These are phyloP conservation scores for Chiloscyllium punctatum DNA, from an alignment of 2,797 vertebrate genomes.

Conservation along the genomic window DNA sequence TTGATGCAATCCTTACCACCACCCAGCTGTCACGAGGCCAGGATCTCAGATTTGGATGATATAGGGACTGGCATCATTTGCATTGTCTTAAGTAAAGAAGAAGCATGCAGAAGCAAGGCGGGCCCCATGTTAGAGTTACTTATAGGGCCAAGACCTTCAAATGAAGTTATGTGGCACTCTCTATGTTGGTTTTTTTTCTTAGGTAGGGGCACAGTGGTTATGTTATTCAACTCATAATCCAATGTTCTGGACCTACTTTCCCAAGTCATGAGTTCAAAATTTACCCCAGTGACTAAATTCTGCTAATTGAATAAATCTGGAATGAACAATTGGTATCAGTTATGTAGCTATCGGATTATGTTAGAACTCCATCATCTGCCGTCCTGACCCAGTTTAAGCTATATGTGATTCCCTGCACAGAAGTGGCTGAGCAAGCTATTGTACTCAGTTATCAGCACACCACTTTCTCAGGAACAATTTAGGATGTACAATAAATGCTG, in stretches of 20 bases:
- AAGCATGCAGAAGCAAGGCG: background rate
- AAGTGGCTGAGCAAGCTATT: background rate
- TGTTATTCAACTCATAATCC: background rate
- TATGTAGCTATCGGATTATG: background rate
- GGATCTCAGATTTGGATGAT: background rate
- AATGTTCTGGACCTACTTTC: background rate
- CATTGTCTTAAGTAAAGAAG: background rate
- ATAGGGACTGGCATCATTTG: background rate
- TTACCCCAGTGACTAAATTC: background rate
- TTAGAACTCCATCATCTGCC: background rate
- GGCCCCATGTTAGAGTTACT: background rate
- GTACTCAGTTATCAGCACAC: background rate
- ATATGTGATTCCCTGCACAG: background rate
- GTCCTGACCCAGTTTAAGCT: background rate
- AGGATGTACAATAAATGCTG: background rate
- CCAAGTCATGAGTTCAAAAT: background rate
- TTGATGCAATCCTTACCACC: background rate
- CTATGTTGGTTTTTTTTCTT: background rate
- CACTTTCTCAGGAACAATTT: background rate
- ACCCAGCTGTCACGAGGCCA: background rate
- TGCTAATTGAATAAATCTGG: background rate
- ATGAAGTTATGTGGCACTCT: background rate
- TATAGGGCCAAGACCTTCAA: background rate
- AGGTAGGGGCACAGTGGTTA: background rate
- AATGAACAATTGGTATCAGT: background rate